These are phyloP conservation scores for Ophiodon elongatus DNA, from an alignment of 2,113 vertebrate species.

Conservation along the genomic window DNA sequence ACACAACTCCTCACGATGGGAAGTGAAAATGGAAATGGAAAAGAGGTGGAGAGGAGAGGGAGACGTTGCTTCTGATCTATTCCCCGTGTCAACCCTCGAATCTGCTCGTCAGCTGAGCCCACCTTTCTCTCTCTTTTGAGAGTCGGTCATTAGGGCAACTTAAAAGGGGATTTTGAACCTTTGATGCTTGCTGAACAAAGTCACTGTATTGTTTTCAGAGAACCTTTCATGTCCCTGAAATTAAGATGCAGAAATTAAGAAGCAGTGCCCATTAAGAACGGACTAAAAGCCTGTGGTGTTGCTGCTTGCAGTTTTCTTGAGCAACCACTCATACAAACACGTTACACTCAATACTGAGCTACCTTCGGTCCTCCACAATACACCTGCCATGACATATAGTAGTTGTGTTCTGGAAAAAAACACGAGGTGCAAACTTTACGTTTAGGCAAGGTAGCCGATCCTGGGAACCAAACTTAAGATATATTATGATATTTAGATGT, in stretches of 20 bases:
- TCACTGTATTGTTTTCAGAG: neutral
- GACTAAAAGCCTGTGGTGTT: neutral
- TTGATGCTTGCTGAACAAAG: constrained; percentile 44
- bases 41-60: constrained; percentile 21
- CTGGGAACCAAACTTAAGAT: neutral
- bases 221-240: constrained; percentile 69
- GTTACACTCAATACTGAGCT: neutral
- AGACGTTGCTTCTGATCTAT: constrained; percentile 49
- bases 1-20: neutral
- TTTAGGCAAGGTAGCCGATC: neutral
- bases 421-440: neutral
- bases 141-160: constrained; percentile 45
- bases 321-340: neutral
- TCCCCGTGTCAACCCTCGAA: constrained; percentile 39
- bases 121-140: constrained; percentile 42
- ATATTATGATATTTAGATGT: neutral
- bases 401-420: neutral
- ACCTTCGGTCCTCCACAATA: too few relatives aligned
- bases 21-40: constrained; percentile 27
- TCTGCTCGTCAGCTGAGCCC: constrained; percentile 44
- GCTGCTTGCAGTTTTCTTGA: neutral
- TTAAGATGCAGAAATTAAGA: constrained; percentile 10
- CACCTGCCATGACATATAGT: neutral
- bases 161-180: constrained; percentile 53
- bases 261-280: neutral